Base-by-base conservation (phyloP, 2,797 vertebrate species). In the Lepilemur ruficaudatus region DNA sequence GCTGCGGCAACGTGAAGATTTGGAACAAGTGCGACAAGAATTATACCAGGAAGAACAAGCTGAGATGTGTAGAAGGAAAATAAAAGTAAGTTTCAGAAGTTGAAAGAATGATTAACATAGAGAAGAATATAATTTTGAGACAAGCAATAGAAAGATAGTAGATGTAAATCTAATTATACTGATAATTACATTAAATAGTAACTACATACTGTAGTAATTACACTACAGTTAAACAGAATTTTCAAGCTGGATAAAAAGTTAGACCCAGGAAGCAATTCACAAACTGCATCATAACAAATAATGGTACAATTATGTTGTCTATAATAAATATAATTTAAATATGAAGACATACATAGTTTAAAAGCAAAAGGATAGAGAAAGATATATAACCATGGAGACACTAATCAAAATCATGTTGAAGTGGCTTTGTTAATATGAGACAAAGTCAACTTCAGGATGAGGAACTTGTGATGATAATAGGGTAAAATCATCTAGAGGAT, bases 31-130 rank as follows among this genome's bases (percentile, higher is more conserved):
- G 75, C 98, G 98, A 5, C 98, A 99, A 91, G 99, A 99, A 94
- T 98, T 99, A 79, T 99, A 98, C 63, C 96, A 99, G 86, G 99
- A 99, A 97, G 99, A 99, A 92, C 99, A 99, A 91, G 99, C 98
- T 0, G 99, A 99, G 73, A 97, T 98, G 12, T 97, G 97, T 59
- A 98, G 98, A 94, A 98, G 96, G 96, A 99, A 98, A 96, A 98
- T 99, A 80, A 98, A 99, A 82, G 99, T 99, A 94, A 99, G 99
- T 89, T 50, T 70, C 76, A 13, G 57, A 81, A 48, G 46, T 9
- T 80, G 50, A 83, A 59, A 63, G n/a, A 75, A 65, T 63, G 46
- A 57, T 41, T 83, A 59, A 73, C 18, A 41, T n/a, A 85, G 23
- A 88, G 17, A 61, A 86, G 55, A n/a, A 14, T 57, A 80, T 84